Evolutionary conservation across 2,113 vertebrate genomes (phyloP), one percentile per base, ranked within the genome.

Genomic region (Parotia lawesii): DNA sequence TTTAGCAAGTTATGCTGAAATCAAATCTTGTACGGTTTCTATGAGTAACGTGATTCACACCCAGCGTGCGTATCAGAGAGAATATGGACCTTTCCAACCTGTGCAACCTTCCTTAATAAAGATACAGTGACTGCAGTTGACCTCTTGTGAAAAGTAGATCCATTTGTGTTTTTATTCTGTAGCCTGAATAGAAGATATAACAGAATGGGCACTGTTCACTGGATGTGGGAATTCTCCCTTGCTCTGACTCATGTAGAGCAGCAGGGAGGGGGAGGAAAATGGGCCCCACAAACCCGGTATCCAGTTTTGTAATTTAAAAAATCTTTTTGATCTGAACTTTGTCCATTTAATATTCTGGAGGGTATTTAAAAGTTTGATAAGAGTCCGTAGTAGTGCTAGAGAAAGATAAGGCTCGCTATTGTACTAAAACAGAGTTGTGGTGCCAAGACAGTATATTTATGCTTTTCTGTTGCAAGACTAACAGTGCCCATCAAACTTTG

Each of bases 371-470:
- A 81, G 60, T 76, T 86, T 75, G 93, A 87, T 95, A 95, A 87
- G 87, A 87, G 60, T 87, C 21, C 1, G 1, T 54, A 64, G 71
- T 29, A 53, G 76, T 97, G 94, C 75, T 92, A 35, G 58, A 66
- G 88, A 95, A 92, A 95, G 95, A 97, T 97, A 97, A 96, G 95
- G 42, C 61, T 89, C 8, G 1, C 69, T 89, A 92, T 97, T 97
- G 90, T 96, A 56, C 33, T 92, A 27, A 83, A 94, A 75, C 64
- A 91, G 65, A 56, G 71, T 51, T 77, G 50, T 67, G 57, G 60
- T 94, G 95, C 94, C 94, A 93, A 90, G 73, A 28, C 48, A 48
- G 47, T 45, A 8, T 83, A 58, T 95, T 96, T 95, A 79, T 91
- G 67, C 31, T 71, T 85, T 81, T 73, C 54, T 93, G 29, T 47